These are phyloP conservation scores for Atrina japonica DNA, from an alignment of 2,888 invertebrate species.

Conservation along the genomic window DNA sequence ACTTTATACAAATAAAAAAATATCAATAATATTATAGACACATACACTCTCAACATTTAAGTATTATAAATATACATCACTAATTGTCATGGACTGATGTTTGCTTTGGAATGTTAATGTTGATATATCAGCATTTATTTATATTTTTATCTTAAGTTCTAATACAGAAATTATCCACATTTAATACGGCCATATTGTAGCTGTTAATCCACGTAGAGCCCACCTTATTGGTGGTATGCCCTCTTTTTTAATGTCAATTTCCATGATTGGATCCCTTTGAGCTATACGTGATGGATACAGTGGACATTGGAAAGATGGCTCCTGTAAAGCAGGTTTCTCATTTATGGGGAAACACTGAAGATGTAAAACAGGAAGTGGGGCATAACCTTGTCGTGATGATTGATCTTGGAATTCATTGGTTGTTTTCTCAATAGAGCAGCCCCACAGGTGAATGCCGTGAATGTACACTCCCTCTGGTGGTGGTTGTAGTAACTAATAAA, in stretches of 20 bases:
- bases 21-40: no score
- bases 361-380: slow-evolving; percentile 78
- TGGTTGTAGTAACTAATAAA: slow-evolving; percentile 77
- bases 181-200: slow-evolving; percentile 78
- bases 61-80: no score
- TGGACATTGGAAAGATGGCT: slow-evolving; percentile 77
- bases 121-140: no score
- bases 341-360: slow-evolving; percentile 76
- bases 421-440: slow-evolving; percentile 80
- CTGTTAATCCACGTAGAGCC: slow-evolving; percentile 78
- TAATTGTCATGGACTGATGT: no score
- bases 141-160: no score
- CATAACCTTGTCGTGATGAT: slow-evolving; percentile 73
- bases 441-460: slow-evolving; percentile 80
- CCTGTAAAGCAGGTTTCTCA: slow-evolving; percentile 75
- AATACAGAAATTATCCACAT: no score
- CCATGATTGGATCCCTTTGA: slow-evolving; percentile 73
- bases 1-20: no score
- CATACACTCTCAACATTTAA: no score
- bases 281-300: slow-evolving; percentile 76
- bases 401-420: slow-evolving; percentile 78
- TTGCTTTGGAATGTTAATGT: no score
- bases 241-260: slow-evolving; percentile 76
- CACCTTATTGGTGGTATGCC: slow-evolving; percentile 76
- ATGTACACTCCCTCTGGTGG: slow-evolving; percentile 81